Evolutionary conservation across 1,140 invertebrate species (phyloP).

Genomic region (Scylla paramamosain): DNA sequence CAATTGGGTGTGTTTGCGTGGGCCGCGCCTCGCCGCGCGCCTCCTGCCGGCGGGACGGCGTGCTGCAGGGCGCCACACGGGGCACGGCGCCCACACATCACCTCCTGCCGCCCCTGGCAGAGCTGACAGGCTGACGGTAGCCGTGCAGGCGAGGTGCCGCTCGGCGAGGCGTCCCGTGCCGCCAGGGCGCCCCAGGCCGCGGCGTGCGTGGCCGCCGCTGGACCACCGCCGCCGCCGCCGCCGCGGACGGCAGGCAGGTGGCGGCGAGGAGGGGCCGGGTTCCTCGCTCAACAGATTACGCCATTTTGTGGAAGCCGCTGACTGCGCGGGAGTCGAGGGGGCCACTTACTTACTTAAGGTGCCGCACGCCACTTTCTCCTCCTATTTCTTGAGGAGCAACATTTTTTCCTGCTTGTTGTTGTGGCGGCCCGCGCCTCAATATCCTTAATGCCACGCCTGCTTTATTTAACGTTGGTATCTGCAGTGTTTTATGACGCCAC

Average conservation of each 20-base stretch:
- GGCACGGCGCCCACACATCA: not conserved
- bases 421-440: not conserved
- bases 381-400: not conserved
- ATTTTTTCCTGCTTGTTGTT: constrained; percentile 28
- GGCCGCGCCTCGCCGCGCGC: not conserved
- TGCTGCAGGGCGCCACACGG: too few relatives aligned
- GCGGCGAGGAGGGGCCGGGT: not conserved
- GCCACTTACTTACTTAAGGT: constrained; percentile 52
- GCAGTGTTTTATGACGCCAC: constrained; percentile 62
- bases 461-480: constrained; percentile 24
- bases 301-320: constrained; percentile 56
- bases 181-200: not conserved
- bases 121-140: not conserved
- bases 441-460: not conserved
- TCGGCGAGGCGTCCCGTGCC: not conserved
- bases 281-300: constrained; percentile 43
- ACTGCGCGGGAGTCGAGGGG: constrained; percentile 6
- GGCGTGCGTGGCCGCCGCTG: not conserved
- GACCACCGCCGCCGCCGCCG: not conserved
- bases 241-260: not conserved
- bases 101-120: not conserved
- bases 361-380: constrained; percentile 42
- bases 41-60: too few relatives aligned
- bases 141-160: too few relatives aligned
- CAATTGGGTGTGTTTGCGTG: constrained; percentile 29